A percentile compares a stretch with the other conserved stretches of the same genome.
These are phyloP conservation scores for Drusus annulatus DNA, from an alignment of 1,140 invertebrate genomes.

Conservation along the genomic window DNA sequence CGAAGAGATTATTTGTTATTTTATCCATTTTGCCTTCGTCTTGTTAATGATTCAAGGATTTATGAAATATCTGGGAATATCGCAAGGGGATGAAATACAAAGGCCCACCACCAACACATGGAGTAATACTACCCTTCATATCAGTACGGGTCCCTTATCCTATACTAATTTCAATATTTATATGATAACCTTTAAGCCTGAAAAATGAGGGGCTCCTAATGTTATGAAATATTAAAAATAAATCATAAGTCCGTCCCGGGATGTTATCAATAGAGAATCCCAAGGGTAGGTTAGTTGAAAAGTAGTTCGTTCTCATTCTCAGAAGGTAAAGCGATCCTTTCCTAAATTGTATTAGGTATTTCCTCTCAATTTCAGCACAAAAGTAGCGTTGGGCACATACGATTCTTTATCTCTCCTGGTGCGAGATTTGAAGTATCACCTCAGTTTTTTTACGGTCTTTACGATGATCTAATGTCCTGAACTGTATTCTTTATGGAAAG, in stretches of 20 bases:
- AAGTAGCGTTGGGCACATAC: conserved; percentile 26
- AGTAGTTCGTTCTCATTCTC: conserved; percentile 18
- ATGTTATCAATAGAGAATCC: conserved; percentile 24
- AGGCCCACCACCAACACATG: too few species aligned
- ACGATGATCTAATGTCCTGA: conserved; percentile 57
- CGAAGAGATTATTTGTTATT: too few species aligned
- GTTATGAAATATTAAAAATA: conserved; percentile 29
- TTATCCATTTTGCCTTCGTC: too few species aligned
- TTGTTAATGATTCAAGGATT: too few species aligned
- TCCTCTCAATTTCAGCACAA: conserved; percentile 44
- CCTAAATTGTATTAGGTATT: conserved; percentile 38
- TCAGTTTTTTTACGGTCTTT: conserved; percentile 56
- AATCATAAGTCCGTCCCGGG: background rate
- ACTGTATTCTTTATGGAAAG: conserved; percentile 53
- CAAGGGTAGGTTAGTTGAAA: conserved; percentile 11
- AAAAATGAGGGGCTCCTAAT: background rate
- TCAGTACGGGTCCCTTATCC: too few species aligned
- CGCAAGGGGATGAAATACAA: too few species aligned
- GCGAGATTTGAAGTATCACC: conserved; percentile 52
- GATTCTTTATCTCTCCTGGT: conserved; percentile 26
- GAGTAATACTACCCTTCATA: too few species aligned
- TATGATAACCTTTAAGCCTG: background rate
- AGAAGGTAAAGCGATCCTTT: conserved; percentile 15
- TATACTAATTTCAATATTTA: conserved; percentile 10
- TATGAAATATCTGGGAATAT: too few species aligned